Evolutionary conservation across 2,888 invertebrate genomes (phyloP).

Genomic region (Arrhopalites spinosus): DNA sequence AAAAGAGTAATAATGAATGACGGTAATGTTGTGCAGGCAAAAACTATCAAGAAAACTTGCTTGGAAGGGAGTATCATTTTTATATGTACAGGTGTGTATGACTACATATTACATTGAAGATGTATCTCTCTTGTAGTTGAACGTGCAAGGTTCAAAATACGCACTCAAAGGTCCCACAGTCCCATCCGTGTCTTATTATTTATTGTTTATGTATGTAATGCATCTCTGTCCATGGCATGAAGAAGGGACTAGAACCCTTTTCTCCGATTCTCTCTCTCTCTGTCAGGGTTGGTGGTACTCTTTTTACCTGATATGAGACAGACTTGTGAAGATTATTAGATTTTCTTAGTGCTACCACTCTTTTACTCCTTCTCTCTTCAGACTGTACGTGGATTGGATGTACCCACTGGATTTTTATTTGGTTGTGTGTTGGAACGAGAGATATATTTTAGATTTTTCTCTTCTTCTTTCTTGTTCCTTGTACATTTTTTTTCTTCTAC

Average conservation of each 20-base stretch:
- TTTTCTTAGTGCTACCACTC: too few relatives aligned
- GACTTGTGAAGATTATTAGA: too few relatives aligned
- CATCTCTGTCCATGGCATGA: neutral
- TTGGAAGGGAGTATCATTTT: neutral
- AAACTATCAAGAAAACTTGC: neutral
- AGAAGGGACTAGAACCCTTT: too few relatives aligned
- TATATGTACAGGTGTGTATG: too few relatives aligned
- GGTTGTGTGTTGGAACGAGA: neutral
- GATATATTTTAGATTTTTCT: neutral
- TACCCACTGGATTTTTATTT: too few relatives aligned
- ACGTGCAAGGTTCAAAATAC: neutral
- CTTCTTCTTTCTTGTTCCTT: neutral
- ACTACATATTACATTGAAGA: too few relatives aligned
- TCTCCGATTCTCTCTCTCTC: neutral
- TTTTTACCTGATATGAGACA: too few relatives aligned
- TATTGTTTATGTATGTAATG: neutral
- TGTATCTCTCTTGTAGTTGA: too few relatives aligned
- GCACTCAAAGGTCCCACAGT: neutral
- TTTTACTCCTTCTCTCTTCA: neutral
- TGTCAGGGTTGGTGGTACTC: too few relatives aligned
- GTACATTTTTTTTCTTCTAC: neutral
- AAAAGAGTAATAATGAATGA: neutral
- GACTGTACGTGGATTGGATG: too few relatives aligned
- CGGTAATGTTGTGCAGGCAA: too few relatives aligned
- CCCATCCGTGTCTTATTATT: slow-evolving; percentile 27